phyloP scores from a whole-genome alignment of 2,113 vertebrate genomes.

The Gavia stellata region DNA sequence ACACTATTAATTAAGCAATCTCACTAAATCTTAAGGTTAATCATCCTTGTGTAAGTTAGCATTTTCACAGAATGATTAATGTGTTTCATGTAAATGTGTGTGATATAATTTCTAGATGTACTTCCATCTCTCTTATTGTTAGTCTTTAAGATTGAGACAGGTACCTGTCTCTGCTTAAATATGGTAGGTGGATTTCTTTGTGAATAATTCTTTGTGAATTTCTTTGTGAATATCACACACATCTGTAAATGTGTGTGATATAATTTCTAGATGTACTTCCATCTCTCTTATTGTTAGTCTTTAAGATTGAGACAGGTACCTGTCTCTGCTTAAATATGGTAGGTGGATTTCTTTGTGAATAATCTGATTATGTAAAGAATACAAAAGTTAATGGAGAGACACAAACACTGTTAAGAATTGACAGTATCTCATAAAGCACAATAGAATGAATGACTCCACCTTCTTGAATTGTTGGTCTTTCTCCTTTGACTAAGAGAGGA shows the following conservation, averaged over 20 bases:
- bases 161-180: background rate
- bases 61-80: background rate
- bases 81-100: background rate
- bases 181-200: background rate
- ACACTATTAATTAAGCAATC: background rate
- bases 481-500: background rate
- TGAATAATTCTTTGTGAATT: too few relatives aligned
- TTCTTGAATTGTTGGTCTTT: background rate
- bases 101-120: background rate
- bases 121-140: background rate
- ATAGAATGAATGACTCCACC: background rate
- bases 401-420: background rate
- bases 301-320: background rate
- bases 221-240: too few relatives aligned
- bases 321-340: background rate
- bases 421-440: background rate
- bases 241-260: background rate
- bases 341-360: background rate
- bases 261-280: background rate
- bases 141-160: background rate
- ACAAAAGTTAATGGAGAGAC: background rate
- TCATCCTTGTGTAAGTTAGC: background rate
- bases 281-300: background rate
- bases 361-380: background rate
- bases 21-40: background rate